A percentile compares a stretch with the other conserved stretches of the same genome.
Conservation (phyloP, 2,113 vertebrate genomes). For the Epinephelus cyanopodus region DNA sequence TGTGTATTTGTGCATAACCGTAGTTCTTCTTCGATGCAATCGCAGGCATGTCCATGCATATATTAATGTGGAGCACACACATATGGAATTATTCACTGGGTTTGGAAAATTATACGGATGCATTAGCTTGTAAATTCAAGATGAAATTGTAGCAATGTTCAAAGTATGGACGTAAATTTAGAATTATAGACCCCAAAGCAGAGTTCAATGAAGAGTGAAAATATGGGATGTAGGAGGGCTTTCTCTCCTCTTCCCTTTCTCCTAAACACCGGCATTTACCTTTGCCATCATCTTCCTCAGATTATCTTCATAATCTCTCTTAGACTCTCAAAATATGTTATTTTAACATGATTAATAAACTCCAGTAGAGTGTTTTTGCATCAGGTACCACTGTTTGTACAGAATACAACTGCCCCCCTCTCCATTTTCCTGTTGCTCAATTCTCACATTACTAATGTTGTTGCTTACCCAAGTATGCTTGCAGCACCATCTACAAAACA, state of each 20-base stretch:
- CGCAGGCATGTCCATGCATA: constrained; percentile 11
- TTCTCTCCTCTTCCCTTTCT: neutral
- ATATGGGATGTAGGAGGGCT: constrained; percentile 2
- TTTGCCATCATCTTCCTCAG: neutral
- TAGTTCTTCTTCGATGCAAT: neutral
- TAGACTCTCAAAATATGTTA: neutral
- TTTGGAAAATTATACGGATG: neutral
- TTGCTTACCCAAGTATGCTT: too few species aligned
- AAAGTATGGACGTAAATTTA: neutral
- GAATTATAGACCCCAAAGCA: neutral
- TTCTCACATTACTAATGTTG: too few species aligned
- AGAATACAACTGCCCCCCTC: too few species aligned
- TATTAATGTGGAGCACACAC: neutral
- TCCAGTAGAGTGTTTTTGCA: too few species aligned
- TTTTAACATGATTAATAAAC: constrained; percentile 2
- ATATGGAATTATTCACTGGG: neutral
- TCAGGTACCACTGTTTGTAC: too few species aligned
- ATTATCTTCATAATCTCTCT: neutral
- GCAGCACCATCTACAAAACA: too few species aligned
- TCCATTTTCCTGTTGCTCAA: too few species aligned
- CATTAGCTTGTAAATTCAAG: constrained; percentile 4
- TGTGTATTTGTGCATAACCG: neutral
- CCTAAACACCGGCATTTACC: constrained; percentile 2
- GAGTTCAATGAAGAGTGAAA: neutral
- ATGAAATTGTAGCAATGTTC: neutral